These are phyloP conservation scores for Macropodus opercularis DNA, from an alignment of 2,797 vertebrate species.

Conservation along the genomic window DNA sequence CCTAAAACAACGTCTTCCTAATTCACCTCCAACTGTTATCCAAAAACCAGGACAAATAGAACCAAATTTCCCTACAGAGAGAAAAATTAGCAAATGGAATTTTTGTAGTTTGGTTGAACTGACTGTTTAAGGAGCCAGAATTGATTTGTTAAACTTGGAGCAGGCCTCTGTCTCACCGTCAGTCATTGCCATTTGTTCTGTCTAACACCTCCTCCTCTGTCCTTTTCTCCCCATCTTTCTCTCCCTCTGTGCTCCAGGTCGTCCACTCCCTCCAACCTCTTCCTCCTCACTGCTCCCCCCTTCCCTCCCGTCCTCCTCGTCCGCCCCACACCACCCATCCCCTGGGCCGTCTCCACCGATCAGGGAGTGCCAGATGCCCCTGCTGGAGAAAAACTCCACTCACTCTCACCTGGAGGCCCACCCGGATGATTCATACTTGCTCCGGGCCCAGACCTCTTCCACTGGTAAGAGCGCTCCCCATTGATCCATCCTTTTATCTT, in stretches of 20 bases:
- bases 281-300: constrained; percentile 95
- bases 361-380: constrained; percentile 96
- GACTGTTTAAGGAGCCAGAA: neutral
- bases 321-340: constrained; percentile 90
- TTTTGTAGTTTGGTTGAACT: neutral
- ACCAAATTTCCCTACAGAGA: neutral
- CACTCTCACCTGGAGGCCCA: constrained; percentile 99
- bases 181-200: constrained; percentile 85
- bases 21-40: neutral
- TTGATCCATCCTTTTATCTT: constrained; percentile 34
- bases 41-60: constrained; percentile 12
- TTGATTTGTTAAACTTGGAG: constrained; percentile 23
- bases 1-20: neutral
- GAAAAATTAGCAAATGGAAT: neutral
- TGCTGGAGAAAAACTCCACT: constrained; percentile 98
- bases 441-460: constrained; percentile 90
- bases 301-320: constrained; percentile 90
- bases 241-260: constrained; percentile 91
- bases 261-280: constrained; percentile 96
- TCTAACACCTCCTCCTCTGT: constrained; percentile 79
- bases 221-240: constrained; percentile 85
- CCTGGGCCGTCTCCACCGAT: constrained; percentile 86
- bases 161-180: constrained; percentile 57
- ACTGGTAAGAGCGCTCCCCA: constrained; percentile 88
- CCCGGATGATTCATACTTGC: constrained; percentile 94